Evolutionary conservation across 1,140 invertebrate genomes (phyloP).

Genomic region (Philaenus spumarius): DNA sequence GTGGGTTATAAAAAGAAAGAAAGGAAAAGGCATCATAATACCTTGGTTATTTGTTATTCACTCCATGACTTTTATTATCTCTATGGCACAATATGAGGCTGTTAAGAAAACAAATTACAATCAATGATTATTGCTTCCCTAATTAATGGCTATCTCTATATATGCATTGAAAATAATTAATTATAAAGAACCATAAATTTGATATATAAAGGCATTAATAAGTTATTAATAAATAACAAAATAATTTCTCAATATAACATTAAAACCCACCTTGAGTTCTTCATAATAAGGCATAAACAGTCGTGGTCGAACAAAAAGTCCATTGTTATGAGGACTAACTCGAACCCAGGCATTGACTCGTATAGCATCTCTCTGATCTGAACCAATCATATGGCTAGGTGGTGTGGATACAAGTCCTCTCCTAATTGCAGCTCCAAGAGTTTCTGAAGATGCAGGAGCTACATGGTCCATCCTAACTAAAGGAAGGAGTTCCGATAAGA

Average conservation of each 20-base stretch:
- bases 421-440: conserved; percentile 65
- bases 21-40: too few species aligned
- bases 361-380: conserved; percentile 8
- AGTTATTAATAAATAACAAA: neutral
- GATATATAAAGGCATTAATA: conserved; percentile 15
- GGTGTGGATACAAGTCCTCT: conserved; percentile 79
- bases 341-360: conserved; percentile 81
- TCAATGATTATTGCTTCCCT: too few species aligned
- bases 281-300: conserved; percentile 92
- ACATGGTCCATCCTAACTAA: conserved; percentile 85
- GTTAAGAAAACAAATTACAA: too few species aligned
- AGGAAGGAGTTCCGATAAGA: conserved; percentile 70
- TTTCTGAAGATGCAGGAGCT: conserved; percentile 76
- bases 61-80: too few species aligned
- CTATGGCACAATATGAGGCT: too few species aligned
- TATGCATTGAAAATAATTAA: conserved; percentile 11
- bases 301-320: conserved; percentile 75
- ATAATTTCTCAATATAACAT: neutral
- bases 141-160: too few species aligned
- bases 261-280: conserved; percentile 68
- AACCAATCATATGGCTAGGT: conserved; percentile 77
- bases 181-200: neutral
- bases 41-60: too few species aligned
- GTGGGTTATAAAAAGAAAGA: too few species aligned
- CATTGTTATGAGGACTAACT: conserved; percentile 56